A percentile compares a stretch with the other conserved stretches of the same genome.
These are phyloP conservation scores for Asbolus verrucosus DNA, from an alignment of 1,140 invertebrate genomes.

Conservation along the genomic window DNA sequence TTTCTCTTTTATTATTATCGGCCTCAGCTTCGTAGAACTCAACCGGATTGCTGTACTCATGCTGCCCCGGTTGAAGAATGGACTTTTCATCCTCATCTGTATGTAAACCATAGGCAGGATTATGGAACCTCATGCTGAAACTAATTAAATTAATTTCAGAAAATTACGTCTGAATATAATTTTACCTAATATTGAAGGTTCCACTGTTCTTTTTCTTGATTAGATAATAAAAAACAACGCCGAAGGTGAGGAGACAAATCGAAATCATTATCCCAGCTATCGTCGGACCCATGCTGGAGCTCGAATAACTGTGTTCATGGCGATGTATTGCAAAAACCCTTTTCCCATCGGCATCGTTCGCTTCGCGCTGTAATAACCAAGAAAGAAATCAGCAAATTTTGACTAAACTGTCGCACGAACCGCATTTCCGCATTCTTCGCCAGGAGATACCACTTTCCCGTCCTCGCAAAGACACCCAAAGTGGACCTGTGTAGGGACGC, in stretches of 20 bases:
- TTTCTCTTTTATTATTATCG: not conserved
- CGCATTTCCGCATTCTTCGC: slow-evolving; percentile 56
- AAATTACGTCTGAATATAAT: slow-evolving; percentile 3
- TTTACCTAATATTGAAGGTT: slow-evolving; percentile 55
- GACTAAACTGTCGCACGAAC: no score
- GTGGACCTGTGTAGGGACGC: slow-evolving; percentile 65
- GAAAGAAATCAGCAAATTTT: no score
- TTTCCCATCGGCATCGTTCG: slow-evolving; percentile 8
- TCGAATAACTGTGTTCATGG: not conserved
- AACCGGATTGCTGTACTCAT: slow-evolving; percentile 66
- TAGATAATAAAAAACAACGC: slow-evolving; percentile 48
- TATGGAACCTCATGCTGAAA: slow-evolving; percentile 65
- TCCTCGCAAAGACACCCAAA: slow-evolving; percentile 71
- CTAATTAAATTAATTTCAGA: slow-evolving; percentile 39
- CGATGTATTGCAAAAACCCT: slow-evolving; percentile 18
- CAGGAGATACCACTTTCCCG: slow-evolving; percentile 62
- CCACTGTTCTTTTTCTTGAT: slow-evolving; percentile 56
- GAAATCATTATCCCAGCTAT: slow-evolving; percentile 49
- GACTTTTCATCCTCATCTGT: slow-evolving; percentile 49
- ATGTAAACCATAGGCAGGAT: slow-evolving; percentile 61
- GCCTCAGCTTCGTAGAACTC: slow-evolving; percentile 15
- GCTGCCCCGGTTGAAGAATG: slow-evolving; percentile 62
- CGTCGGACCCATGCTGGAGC: slow-evolving; percentile 37
- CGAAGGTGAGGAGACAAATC: slow-evolving; percentile 40
- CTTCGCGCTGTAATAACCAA: slow-evolving; percentile 8